Evolutionary conservation across 1,140 invertebrate genomes (phyloP), one percentile per base, ranked within the genome.

Genomic region (Carposina sasakii): DNA sequence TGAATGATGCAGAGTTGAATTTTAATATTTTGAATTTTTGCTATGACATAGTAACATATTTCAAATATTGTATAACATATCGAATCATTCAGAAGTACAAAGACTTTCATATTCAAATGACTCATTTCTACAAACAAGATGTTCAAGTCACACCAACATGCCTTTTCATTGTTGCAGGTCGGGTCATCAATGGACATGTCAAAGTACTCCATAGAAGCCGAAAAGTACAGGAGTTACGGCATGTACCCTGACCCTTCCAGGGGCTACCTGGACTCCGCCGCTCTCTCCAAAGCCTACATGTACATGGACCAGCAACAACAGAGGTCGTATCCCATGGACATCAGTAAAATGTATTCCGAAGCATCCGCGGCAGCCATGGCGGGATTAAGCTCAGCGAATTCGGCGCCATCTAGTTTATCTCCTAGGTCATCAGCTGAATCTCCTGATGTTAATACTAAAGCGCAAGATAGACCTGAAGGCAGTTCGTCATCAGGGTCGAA

Each of bases 231-330:
- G 24, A 89, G 90, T 4, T 93, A 92, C 81, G 70, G 82, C 55
- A 92, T 91, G 90, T 91, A 91, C 60, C 87, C 90, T 2, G 90
- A 91, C 61, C 88, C 90, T 8, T 88, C 90, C 0, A 89, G 91
- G 46, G 89, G 90, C 30, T 93, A 93, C 63, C 77, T 93, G 51
- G 92, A 93, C 62, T 90, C 90, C 12, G 91, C 91, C 0, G 91
- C 92, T 2, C 84, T 92, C 12, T 91, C 91, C 53, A 94, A 94
- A 71, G 92, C 92, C 1, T 95, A 94, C 70, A 90, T 94, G 84
- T 93, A 94, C 69, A 90, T 93, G 83, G 93, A 94, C 76, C 92
- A 93, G 89, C 91, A 93, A 62, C 91, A 92, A 54, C 86, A 82
- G 46, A 43, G 85, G 63, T 82, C 89, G 53, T 86, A 91, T 45